phyloP scores from a whole-genome alignment of 2,797 vertebrate genomes.

The Allenopithecus nigroviridis region DNA sequence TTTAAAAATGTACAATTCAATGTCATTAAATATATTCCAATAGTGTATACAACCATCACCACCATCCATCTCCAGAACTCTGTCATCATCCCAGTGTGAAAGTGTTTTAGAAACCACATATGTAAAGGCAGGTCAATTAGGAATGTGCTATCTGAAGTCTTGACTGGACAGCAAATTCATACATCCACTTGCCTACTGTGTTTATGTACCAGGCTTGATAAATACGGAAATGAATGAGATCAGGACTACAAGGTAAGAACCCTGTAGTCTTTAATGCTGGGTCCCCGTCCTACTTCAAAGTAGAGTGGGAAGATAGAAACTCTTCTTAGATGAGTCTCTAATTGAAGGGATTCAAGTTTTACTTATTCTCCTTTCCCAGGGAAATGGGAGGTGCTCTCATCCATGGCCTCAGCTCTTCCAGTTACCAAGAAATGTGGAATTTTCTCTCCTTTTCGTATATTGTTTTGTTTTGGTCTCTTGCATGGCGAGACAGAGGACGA shows the following conservation, averaged over 20 bases:
- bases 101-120: background rate
- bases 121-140: background rate
- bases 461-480: background rate
- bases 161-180: background rate
- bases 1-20: background rate
- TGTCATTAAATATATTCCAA: background rate
- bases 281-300: background rate
- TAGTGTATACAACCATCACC: background rate
- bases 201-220: background rate
- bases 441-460: background rate
- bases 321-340: background rate
- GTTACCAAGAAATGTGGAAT: background rate
- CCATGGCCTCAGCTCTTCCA: background rate
- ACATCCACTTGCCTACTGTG: background rate
- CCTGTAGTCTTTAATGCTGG: accelerated
- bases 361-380: background rate
- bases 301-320: background rate
- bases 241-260: background rate
- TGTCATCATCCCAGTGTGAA: background rate
- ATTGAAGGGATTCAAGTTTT: background rate
- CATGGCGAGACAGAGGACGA: background rate
- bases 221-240: background rate
- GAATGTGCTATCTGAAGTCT: background rate
- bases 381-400: background rate
- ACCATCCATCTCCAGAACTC: background rate